phyloP scores from a whole-genome alignment of 1,140 invertebrate genomes.

The Drosophila tristis region DNA sequence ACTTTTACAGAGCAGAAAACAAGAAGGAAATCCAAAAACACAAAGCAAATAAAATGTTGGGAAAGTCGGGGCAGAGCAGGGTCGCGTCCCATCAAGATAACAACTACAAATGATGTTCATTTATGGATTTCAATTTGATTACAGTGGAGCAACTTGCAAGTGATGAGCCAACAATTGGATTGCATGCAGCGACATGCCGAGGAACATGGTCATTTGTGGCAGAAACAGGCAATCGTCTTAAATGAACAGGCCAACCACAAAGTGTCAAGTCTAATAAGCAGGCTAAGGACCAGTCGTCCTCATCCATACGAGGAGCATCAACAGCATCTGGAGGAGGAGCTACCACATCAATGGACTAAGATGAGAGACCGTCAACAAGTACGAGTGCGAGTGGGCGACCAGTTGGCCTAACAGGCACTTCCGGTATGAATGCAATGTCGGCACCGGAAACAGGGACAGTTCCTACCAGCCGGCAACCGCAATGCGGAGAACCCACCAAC shows the following conservation, averaged over 20 bases:
- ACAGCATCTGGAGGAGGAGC: conserved; percentile 1
- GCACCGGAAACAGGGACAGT: conserved; percentile 19
- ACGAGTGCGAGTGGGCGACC: conserved; percentile 33
- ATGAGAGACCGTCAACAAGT: not conserved
- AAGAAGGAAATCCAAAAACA: too few species aligned
- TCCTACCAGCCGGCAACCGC: not conserved
- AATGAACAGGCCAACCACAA: conserved; percentile 65
- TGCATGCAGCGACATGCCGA: conserved; percentile 83
- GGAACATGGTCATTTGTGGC: conserved; percentile 83
- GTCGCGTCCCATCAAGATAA: too few species aligned
- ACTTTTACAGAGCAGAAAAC: too few species aligned
- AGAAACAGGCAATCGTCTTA: conserved; percentile 79
- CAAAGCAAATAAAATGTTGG: too few species aligned
- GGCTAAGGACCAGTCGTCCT: conserved; percentile 40
- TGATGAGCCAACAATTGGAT: conserved; percentile 83
- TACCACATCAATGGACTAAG: conserved; percentile 30
- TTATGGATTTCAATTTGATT: conserved; percentile 75
- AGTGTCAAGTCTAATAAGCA: conserved; percentile 64
- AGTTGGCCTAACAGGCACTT: conserved; percentile 35
- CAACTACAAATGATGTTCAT: too few species aligned
- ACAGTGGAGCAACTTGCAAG: conserved; percentile 84
- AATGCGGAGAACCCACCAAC: not conserved
- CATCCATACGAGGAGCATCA: conserved; percentile 8
- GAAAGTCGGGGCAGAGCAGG: too few species aligned
- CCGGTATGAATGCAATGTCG: conserved; percentile 47